Base-by-base conservation (phyloP, 2,888 invertebrate species). In the Leptodirus hochenwartii region DNA sequence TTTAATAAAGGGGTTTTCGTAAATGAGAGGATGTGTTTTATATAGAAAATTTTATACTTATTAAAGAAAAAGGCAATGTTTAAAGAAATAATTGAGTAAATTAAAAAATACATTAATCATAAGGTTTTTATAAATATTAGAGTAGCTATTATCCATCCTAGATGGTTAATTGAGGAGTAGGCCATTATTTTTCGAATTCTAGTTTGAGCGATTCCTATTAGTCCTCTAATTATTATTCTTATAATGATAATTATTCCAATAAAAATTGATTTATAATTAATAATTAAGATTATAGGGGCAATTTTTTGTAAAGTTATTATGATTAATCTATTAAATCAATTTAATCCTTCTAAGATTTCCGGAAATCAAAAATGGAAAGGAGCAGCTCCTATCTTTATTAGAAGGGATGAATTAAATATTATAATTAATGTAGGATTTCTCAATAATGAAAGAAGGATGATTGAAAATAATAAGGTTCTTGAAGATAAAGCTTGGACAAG, bases 301-400 rank as follows among this genome's bases (percentile, higher is more conserved):
- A 69, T 61, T 66, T 70, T 70, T 67, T 70, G 69, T 58, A 66
- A 68, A 1, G 64, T 64, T 54, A 66, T 54, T 56, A 68, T 47
- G 45, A 68, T 53, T 44, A 66, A 50, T 35, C 53, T 48, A 52
- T 64, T 67, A 38, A 58, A 47, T 66, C 67, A 69, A 15, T 49
- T 53, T 56, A 68, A 41, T 2, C 64, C 65, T 56, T 64, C 64
- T 41, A 64, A 58, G 46, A 69, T 56, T 54, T 60, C 61, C 1
- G 64, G 64, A 13, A 64, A 68, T 61, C 67, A 69, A 43, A 62
- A 63, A 50, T 67, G 65, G 29, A 69, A 65, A 0, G 67, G 67
- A 4, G 59, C 52, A 0, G 62, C 55, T 39, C 67, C 66, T 57
- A 61, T 59, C 62, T 66, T 67, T 53, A 62, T 50, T 47, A 66